These are phyloP conservation scores for Percina caprodes DNA, from an alignment of 2,113 vertebrate genomes.

Conservation along the genomic window DNA sequence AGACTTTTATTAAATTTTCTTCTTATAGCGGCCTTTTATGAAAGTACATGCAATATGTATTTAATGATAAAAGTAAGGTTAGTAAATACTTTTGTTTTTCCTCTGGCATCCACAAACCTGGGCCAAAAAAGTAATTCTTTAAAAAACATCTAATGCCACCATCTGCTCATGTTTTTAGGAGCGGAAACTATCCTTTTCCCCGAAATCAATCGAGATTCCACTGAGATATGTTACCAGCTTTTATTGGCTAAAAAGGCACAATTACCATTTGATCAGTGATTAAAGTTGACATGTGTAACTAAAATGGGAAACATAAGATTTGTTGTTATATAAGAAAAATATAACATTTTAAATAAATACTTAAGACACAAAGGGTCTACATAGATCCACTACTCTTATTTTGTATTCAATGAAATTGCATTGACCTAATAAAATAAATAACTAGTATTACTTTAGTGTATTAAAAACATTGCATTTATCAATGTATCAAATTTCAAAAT, in stretches of 20 bases:
- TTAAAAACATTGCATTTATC: not conserved
- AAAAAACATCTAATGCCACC: not conserved
- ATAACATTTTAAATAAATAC: not conserved
- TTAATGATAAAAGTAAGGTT: not conserved
- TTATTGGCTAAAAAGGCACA: not conserved
- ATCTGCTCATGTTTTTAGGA: conserved; percentile 18
- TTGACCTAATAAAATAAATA: conserved; percentile 6
- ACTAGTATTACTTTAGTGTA: not conserved
- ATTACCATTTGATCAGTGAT: not conserved
- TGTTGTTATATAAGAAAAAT: not conserved
- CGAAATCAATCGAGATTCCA: not conserved
- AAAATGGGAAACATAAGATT: not conserved
- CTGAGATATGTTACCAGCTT: conserved; percentile 10
- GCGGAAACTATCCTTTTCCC: not conserved
- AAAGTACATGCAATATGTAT: not conserved
- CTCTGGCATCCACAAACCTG: not conserved
- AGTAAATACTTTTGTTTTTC: not conserved
- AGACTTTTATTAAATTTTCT: not conserved
- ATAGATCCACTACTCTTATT: not conserved
- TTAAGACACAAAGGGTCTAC: not conserved
- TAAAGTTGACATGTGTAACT: conserved; percentile 13
- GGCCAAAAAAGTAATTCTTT: not conserved
- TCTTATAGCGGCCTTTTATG: not conserved
- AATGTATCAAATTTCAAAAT: not conserved
- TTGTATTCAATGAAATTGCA: not conserved